These are phyloP conservation scores for Gonioctena quinquepunctata DNA, from an alignment of 1,140 invertebrate species.

Conservation along the genomic window DNA sequence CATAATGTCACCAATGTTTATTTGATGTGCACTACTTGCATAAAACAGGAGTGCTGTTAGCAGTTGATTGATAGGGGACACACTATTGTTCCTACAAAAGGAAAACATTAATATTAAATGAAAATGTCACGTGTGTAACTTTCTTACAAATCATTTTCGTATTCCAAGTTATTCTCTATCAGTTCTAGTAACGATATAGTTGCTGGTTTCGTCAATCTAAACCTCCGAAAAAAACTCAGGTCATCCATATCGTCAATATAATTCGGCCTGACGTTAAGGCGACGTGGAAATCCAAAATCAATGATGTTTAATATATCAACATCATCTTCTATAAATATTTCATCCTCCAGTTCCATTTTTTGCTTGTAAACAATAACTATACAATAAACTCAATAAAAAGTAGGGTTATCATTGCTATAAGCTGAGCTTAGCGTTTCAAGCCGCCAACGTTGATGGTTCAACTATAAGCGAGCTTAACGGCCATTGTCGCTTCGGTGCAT, in stretches of 20 bases:
- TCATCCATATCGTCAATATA: slow-evolving; percentile 17
- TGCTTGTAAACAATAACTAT: background rate
- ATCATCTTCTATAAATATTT: slow-evolving; percentile 12
- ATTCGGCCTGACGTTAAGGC: background rate
- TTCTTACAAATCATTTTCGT: slow-evolving; percentile 3
- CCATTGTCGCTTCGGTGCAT: too few relatives aligned
- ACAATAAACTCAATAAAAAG: too few relatives aligned
- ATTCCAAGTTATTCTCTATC: slow-evolving; percentile 16
- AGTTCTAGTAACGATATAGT: background rate
- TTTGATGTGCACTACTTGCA: slow-evolving; percentile 20
- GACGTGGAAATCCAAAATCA: slow-evolving; percentile 20
- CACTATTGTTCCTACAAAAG: slow-evolving; percentile 28
- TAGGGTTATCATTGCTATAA: too few relatives aligned
- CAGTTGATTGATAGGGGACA: slow-evolving; percentile 24
- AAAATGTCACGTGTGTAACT: too few relatives aligned
- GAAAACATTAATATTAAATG: slow-evolving; percentile 1
- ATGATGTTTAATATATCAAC: slow-evolving; percentile 16
- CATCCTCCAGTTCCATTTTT: background rate
- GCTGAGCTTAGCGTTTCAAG: too few relatives aligned
- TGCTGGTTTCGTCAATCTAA: slow-evolving; percentile 13
- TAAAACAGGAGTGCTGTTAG: slow-evolving; percentile 23
- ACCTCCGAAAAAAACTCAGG: slow-evolving; percentile 17
- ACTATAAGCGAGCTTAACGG: too few relatives aligned
- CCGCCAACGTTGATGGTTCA: too few relatives aligned
- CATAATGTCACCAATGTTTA: slow-evolving; percentile 24